These are phyloP conservation scores for Craniophora ligustri DNA, from an alignment of 2,888 invertebrate species.

Conservation along the genomic window DNA sequence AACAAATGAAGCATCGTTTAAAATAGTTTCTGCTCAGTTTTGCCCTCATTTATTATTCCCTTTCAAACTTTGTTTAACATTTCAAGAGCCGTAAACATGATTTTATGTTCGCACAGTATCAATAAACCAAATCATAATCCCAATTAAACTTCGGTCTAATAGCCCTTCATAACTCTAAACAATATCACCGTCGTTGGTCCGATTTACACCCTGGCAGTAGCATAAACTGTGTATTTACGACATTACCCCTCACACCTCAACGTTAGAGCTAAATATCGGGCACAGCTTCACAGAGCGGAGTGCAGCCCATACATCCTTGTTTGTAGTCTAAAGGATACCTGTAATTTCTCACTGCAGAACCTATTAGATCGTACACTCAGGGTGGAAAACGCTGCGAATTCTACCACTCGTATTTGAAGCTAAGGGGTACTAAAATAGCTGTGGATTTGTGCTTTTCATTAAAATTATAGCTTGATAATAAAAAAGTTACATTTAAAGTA, in stretches of 20 bases:
- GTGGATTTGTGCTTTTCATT: too few relatives aligned
- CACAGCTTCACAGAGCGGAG: constrained; percentile 37
- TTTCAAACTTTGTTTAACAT: not conserved
- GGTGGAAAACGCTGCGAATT: not conserved
- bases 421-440: too few relatives aligned
- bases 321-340: constrained; percentile 59
- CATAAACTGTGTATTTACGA: constrained; percentile 48
- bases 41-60: not conserved
- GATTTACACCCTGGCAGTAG: constrained; percentile 25
- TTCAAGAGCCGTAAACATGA: constrained; percentile 2
- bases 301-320: constrained; percentile 57
- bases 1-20: not conserved
- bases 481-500: too few relatives aligned
- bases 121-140: constrained; percentile 27
- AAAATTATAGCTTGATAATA: too few relatives aligned
- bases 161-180: constrained; percentile 32
- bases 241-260: constrained; percentile 21
- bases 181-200: constrained; percentile 26
- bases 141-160: constrained; percentile 30
- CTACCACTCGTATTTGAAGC: too few relatives aligned
- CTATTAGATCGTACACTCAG: constrained; percentile 47
- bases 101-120: constrained; percentile 1
- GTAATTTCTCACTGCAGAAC: constrained; percentile 56
- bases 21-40: not conserved
- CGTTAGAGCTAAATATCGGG: constrained; percentile 44